phyloP scores from a whole-genome alignment of 2,797 vertebrate species.

The Rhinoraja longicauda region DNA sequence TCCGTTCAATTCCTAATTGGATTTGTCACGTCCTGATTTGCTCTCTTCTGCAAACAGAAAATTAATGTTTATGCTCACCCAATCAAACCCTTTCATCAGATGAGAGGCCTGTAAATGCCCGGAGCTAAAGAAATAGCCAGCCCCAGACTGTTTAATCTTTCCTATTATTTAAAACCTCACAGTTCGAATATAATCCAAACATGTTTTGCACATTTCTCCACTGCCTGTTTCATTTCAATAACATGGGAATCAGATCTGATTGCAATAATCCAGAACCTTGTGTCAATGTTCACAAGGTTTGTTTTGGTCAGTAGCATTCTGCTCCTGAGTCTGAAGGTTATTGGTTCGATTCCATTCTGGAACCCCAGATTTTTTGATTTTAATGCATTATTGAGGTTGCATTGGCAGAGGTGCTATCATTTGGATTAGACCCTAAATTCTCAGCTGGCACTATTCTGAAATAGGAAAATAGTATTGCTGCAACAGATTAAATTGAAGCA shows the following conservation, averaged over 20 bases:
- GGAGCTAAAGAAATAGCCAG: not conserved
- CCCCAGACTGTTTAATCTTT: not conserved
- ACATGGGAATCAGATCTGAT: not conserved
- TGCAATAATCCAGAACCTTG: not conserved
- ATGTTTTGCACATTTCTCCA: not conserved
- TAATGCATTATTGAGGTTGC: no score
- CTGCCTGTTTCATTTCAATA: not conserved
- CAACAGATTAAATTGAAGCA: no score
- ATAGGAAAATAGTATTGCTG: no score
- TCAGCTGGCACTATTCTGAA: no score
- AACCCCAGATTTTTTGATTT: no score
- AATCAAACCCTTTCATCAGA: not conserved
- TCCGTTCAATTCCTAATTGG: not conserved
- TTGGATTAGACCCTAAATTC: no score
- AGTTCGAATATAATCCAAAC: not conserved
- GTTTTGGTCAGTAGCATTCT: no score
- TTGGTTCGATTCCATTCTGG: no score
- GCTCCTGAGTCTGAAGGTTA: no score
- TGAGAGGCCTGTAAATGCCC: not conserved
- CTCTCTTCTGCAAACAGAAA: not conserved
- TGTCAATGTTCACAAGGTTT: no score
- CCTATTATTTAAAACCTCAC: not conserved
- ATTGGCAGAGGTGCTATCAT: no score
- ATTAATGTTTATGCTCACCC: not conserved
- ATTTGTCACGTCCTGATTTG: not conserved